phyloP scores from a whole-genome alignment of 2,113 vertebrate species.

The Megaceryle torquata region DNA sequence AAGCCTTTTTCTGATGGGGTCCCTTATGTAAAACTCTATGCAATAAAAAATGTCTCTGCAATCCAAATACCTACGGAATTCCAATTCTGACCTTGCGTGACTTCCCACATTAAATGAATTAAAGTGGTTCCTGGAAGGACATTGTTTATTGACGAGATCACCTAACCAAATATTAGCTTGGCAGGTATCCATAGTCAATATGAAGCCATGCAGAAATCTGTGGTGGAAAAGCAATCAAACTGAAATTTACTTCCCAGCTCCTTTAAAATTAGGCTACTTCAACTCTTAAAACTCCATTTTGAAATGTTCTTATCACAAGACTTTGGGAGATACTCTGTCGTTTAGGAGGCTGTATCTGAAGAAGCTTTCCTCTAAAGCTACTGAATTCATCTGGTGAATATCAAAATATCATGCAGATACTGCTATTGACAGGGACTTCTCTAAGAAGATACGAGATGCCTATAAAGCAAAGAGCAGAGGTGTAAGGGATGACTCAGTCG shows the following conservation, averaged over 20 bases:
- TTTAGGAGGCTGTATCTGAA: neutral
- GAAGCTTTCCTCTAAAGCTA: neutral
- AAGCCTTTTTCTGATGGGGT: neutral
- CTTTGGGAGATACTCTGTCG: neutral
- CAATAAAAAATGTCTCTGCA: slow-evolving; percentile 52
- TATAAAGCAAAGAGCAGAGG: neutral
- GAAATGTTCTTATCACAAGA: neutral
- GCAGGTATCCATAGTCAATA: slow-evolving; percentile 1
- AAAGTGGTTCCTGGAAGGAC: slow-evolving; percentile 64
- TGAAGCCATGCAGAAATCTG: neutral
- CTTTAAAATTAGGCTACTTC: neutral
- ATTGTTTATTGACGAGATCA: slow-evolving; percentile 50
- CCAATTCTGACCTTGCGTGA: slow-evolving; percentile 48
- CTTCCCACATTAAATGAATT: slow-evolving; percentile 57
- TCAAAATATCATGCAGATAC: neutral
- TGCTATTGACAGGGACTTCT: neutral
- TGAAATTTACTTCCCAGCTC: neutral
- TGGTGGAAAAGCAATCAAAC: neutral
- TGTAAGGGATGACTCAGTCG: neutral
- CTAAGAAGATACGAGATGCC: neutral
- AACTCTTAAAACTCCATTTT: neutral
- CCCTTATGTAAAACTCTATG: neutral
- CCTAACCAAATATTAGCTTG: slow-evolving; percentile 30
- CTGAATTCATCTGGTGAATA: neutral
- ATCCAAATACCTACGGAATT: slow-evolving; percentile 50